Evolutionary conservation across 2,888 invertebrate species (phyloP).

Genomic region (Eupithecia tripunctaria): DNA sequence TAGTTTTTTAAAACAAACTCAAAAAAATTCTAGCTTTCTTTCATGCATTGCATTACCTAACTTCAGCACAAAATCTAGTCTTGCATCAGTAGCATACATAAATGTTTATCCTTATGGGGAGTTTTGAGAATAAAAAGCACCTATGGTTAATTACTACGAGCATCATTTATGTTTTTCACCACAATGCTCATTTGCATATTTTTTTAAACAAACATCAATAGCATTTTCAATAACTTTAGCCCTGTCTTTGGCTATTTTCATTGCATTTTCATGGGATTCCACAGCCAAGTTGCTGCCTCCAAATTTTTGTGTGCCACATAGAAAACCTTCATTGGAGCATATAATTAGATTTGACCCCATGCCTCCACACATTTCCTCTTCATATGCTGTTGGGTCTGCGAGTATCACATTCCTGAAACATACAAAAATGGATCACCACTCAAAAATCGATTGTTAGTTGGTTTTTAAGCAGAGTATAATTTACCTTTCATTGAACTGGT

Average conservation of each 20-base stretch:
- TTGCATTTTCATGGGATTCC: slow-evolving; percentile 84
- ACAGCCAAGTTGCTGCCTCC: slow-evolving; percentile 87
- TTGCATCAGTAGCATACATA: too few relatives aligned
- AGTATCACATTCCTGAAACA: slow-evolving; percentile 86
- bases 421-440: slow-evolving; percentile 31
- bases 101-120: not conserved
- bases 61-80: too few relatives aligned
- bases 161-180: not conserved
- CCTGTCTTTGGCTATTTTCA: slow-evolving; percentile 85
- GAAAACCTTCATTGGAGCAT: slow-evolving; percentile 85
- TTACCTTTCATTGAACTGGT: slow-evolving; percentile 85
- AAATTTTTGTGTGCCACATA: slow-evolving; percentile 89
- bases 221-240: slow-evolving; percentile 79
- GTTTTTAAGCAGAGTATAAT: not conserved
- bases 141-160: not conserved
- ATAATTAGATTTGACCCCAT: slow-evolving; percentile 85
- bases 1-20: too few relatives aligned
- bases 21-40: too few relatives aligned
- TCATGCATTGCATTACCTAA: too few relatives aligned
- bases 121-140: not conserved
- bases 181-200: slow-evolving; percentile 47
- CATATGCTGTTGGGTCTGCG: slow-evolving; percentile 92
- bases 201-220: slow-evolving; percentile 67
- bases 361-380: slow-evolving; percentile 90
- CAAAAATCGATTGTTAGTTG: not conserved